These are phyloP conservation scores for Eriosoma lanigerum DNA, from an alignment of 1,140 invertebrate genomes.

Conservation along the genomic window DNA sequence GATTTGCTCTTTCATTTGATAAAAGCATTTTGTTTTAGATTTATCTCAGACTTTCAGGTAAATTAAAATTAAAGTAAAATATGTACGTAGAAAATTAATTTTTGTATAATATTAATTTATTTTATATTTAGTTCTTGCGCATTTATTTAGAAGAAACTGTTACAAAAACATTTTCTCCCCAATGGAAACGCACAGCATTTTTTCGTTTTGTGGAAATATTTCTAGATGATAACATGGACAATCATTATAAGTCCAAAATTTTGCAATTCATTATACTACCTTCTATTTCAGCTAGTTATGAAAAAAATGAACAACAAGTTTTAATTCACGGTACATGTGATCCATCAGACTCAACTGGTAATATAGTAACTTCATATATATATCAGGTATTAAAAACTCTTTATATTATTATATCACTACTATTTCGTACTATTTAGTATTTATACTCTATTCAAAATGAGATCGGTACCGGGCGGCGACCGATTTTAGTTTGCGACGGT, in stretches of 20 bases:
- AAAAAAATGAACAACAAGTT: slow-evolving; percentile 84
- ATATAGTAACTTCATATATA: slow-evolving; percentile 43
- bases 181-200: slow-evolving; percentile 94
- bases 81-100: not conserved
- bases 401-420: too few relatives aligned
- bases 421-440: too few relatives aligned
- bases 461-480: too few relatives aligned
- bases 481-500: too few relatives aligned
- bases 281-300: slow-evolving; percentile 90
- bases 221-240: slow-evolving; percentile 71
- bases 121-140: slow-evolving; percentile 73
- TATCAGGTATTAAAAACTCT: slow-evolving; percentile 27
- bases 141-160: slow-evolving; percentile 94
- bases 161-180: slow-evolving; percentile 85
- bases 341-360: slow-evolving; percentile 28
- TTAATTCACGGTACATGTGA: slow-evolving; percentile 73
- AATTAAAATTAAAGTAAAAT: slow-evolving; percentile 51
- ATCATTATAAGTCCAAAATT: slow-evolving; percentile 89
- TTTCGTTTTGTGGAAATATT: slow-evolving; percentile 94
- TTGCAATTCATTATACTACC: slow-evolving; percentile 94
- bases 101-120: not conserved
- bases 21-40: slow-evolving; percentile 81
- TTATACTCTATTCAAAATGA: too few relatives aligned
- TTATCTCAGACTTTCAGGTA: slow-evolving; percentile 88
- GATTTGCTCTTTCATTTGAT: slow-evolving; percentile 90